Base-by-base conservation (phyloP, 2,888 invertebrate species). In the Papilio demoleus region DNA sequence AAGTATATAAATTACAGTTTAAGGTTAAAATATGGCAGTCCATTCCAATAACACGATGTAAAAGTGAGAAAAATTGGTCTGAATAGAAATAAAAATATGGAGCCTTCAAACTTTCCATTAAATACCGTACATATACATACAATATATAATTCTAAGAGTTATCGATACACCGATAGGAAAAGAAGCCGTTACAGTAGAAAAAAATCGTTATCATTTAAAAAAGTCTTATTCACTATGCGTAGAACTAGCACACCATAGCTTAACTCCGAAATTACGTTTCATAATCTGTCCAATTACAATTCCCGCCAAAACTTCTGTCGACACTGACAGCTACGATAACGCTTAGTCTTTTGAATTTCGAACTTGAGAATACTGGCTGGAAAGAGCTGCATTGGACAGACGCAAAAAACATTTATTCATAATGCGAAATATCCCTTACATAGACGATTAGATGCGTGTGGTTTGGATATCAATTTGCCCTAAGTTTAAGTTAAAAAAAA, bases 11-110 rank as follows among this genome's bases (percentile, higher is more conserved):
- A 72, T 74, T 81, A 85, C 76, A 86, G 84, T 82, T 82, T 85
- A 75, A 83, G 84, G 80, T 83, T 85, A 86, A 86, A 85, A 86
- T 85, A 89, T 91, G 91, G 91, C 91, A 92, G 92, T 92, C 87
- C 88, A 85, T 87, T 87, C 82, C 82, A 84, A 86, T 81, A 81
- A 81, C 81, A 86, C 79, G 77, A 85, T 87, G 88, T 89, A 88
- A 87, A 88, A 88, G 83, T 88, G 88, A 87, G 86, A 87, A 88
- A 88, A 90, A 89, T 91, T 91, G 91, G 91, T 92, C 92, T 86
- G 87, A 88, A 87, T 84, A 82, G 79, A 86, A 85, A 82, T 79
- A 67, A 75, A 74, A 56, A 81, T 82, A 73, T 78, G 81, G 87
- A 86, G 80, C 79, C 77, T 78, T 83, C 76, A 78, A 85, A 83